Percentiles rank a stretch among this genome's conserved stretches.
Evolutionary conservation across 2,888 invertebrate genomes (phyloP).

Genomic region (Agrotis clavis): DNA sequence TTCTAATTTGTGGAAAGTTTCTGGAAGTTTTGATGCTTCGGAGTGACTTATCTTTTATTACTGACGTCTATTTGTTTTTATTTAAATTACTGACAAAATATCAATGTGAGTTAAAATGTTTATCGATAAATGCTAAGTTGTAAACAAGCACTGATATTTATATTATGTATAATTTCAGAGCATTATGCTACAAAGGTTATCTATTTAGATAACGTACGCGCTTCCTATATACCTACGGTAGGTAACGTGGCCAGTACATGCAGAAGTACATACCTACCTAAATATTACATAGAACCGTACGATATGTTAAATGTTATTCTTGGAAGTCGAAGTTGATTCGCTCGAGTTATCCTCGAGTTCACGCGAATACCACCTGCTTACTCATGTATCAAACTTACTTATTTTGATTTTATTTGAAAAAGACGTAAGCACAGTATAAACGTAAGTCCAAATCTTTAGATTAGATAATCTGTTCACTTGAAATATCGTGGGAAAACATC

Average conservation of each 20-base stretch:
- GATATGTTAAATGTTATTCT: slow-evolving; percentile 9
- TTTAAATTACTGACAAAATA: slow-evolving; percentile 9
- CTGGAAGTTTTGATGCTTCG: background rate
- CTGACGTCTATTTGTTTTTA: slow-evolving; percentile 6
- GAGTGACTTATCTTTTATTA: background rate
- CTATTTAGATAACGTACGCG: slow-evolving; percentile 51
- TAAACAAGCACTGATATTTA: slow-evolving; percentile 56
- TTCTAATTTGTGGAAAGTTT: background rate
- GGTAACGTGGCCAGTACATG: slow-evolving; percentile 15
- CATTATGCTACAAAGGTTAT: slow-evolving; percentile 60
- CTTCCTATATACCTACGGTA: slow-evolving; percentile 57
- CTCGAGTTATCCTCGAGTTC: slow-evolving; percentile 15
- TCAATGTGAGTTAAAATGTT: background rate
- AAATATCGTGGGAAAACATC: slow-evolving; percentile 22
- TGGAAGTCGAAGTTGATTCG: slow-evolving; percentile 14
- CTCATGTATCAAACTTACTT: slow-evolving; percentile 58
- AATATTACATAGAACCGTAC: slow-evolving; percentile 16
- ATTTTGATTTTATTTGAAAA: slow-evolving; percentile 36
- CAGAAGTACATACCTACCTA: slow-evolving; percentile 19
- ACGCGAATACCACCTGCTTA: slow-evolving; percentile 21
- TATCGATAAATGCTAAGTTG: slow-evolving; percentile 29
- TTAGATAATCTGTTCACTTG: slow-evolving; percentile 3
- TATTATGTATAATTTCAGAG: slow-evolving; percentile 53
- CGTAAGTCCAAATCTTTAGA: background rate
- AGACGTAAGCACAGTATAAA: background rate